Percentiles rank a stretch among this genome's conserved stretches.
These are phyloP conservation scores for Amphiura filiformis DNA, from an alignment of 35 echinoderm and acorn worm genomes.

Conservation along the genomic window DNA sequence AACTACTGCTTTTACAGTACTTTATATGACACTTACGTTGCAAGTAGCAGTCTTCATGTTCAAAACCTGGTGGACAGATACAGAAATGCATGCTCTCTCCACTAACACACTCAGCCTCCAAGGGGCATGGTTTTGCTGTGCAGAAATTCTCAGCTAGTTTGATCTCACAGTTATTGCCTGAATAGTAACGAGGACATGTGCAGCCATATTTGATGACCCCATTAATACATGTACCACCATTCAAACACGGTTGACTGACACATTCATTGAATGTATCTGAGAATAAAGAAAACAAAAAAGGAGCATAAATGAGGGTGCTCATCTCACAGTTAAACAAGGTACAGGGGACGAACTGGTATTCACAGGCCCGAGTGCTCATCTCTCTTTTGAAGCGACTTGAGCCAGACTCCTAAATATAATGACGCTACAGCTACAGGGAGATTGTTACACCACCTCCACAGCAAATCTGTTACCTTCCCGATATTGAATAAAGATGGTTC, in stretches of 20 bases:
- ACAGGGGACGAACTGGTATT: no score
- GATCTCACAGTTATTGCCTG: slow-evolving; percentile 33
- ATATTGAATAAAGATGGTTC: no score
- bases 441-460: no score
- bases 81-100: background rate
- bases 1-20: no score
- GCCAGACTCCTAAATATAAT: no score
- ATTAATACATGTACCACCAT: slow-evolving; percentile 59
- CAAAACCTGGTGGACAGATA: background rate
- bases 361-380: no score
- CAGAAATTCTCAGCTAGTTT: background rate
- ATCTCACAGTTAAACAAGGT: no score
- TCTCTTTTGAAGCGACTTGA: no score
- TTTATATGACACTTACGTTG: background rate
- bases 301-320: no score
- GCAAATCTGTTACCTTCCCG: no score
- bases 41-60: background rate
- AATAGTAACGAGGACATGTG: slow-evolving; percentile 22
- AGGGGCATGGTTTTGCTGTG: background rate
- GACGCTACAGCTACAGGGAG: no score
- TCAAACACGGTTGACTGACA: slow-evolving; percentile 47
- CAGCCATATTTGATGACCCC: slow-evolving; percentile 50
- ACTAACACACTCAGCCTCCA: background rate
- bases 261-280: slow-evolving; percentile 28
- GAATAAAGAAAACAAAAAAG: no score